Evolutionary conservation across 2,888 invertebrate genomes (phyloP), one percentile per base, ranked within the genome.

Genomic region (Atethmia centrago): DNA sequence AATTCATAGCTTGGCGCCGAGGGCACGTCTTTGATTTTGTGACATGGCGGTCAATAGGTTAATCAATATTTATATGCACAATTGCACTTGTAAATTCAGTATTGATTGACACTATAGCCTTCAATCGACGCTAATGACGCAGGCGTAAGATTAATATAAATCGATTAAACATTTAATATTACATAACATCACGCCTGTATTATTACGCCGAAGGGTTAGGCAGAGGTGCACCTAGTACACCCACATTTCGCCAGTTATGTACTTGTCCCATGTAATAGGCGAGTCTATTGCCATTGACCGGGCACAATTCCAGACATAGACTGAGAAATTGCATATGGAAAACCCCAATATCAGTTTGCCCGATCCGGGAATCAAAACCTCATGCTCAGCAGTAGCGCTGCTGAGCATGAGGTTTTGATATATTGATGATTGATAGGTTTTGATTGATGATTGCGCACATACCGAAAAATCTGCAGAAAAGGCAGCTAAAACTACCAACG

Each of bases 91-190:
- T 42, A 45, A 59, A 53, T 31, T 53, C 14, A 51, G 45, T 45
- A 53, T 21, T 31, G 10, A 53, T 73, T 45, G 16, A 73, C 16
- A 31, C 12, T 42, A 36, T 28, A 25, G 19, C n/a, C 8, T 65
- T 31, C 16, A 56, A 71, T 36, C 21, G 28, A 56, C 3, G 21
- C 19, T 53, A 25, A 55, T 71, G 47, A 71, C 16, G 47, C 21
- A 49, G n/a, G 56, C 21, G 3, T 73, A 16, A 28, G 21, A 71
- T 72, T 16, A 55, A 25, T 25, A 58, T 19, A 59, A 21, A 53
- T 28, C 4, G 51, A 70, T 51, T 40, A 12, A 25, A 21, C 10
- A 40, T 53, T 12, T 42, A 49, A 16, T 58, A 21, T 58, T 21
- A 58, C 1, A 14, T n/a, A n/a, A 25, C n/a, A 40, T 62, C 7